Conservation (phyloP, 2,888 invertebrate genomes). For the Drosophila recens region DNA sequence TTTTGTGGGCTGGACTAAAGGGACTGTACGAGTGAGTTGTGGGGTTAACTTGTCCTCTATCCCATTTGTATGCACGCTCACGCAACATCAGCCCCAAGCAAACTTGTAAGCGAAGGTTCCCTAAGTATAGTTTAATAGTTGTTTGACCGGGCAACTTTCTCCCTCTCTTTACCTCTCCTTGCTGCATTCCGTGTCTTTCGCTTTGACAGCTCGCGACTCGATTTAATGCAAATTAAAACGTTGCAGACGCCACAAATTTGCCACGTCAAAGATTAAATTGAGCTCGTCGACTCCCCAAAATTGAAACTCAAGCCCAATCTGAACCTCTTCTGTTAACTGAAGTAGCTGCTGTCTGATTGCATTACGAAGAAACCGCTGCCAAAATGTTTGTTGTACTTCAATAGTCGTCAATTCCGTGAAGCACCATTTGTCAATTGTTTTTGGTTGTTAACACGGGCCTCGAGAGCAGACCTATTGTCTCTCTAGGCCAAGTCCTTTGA, state of each 20-base stretch:
- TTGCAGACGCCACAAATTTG: slow-evolving; percentile 67
- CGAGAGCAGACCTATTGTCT: background rate
- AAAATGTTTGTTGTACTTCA: slow-evolving; percentile 20
- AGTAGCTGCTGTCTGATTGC: slow-evolving; percentile 20
- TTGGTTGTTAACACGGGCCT: slow-evolving; percentile 9
- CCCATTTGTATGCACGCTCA: slow-evolving; percentile 73
- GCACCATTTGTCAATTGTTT: slow-evolving; percentile 26
- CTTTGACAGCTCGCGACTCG: slow-evolving; percentile 50
- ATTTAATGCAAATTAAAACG: slow-evolving; percentile 80
- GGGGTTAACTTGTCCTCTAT: slow-evolving; percentile 15
- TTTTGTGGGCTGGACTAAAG: background rate
- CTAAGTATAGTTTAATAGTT: slow-evolving; percentile 78
- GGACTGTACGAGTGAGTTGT: background rate
- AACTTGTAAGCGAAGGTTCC: slow-evolving; percentile 62
- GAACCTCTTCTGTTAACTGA: background rate
- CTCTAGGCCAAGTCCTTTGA: background rate
- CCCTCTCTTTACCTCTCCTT: background rate
- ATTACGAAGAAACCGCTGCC: slow-evolving; percentile 25
- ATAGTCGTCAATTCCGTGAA: slow-evolving; percentile 17
- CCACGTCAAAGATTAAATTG: slow-evolving; percentile 65
- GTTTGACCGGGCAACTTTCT: slow-evolving; percentile 56
- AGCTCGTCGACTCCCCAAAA: slow-evolving; percentile 24
- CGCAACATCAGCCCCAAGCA: slow-evolving; percentile 49
- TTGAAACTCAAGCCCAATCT: background rate
- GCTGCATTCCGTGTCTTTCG: background rate